Evolutionary conservation across 2,797 vertebrate genomes (phyloP).

Genomic region (Artibeus jamaicensis): DNA sequence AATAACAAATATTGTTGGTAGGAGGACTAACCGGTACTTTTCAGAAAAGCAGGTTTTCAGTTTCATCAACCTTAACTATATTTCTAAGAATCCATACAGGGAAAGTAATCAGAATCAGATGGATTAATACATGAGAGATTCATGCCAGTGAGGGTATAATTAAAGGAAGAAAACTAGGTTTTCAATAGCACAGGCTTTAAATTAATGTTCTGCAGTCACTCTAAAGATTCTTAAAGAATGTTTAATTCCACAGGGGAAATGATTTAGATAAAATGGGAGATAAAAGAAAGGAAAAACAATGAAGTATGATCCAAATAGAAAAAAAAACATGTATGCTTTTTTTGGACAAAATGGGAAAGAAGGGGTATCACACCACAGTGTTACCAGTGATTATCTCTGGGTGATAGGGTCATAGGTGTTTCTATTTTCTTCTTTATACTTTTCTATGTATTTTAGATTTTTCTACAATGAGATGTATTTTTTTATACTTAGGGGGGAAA

Average conservation of each 20-base stretch:
- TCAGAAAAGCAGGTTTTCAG: conserved; percentile 1
- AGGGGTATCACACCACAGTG: conserved; percentile 2
- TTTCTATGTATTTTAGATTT: conserved; percentile 55
- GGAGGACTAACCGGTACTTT: background rate
- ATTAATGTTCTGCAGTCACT: background rate
- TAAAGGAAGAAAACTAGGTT: background rate
- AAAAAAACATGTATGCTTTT: background rate
- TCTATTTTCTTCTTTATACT: conserved; percentile 53
- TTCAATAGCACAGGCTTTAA: background rate
- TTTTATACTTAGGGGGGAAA: conserved; percentile 53
- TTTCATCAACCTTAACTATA: background rate
- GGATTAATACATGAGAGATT: conserved; percentile 9
- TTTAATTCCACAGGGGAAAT: background rate
- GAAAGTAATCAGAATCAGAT: conserved; percentile 34
- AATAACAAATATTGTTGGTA: background rate
- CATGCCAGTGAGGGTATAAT: background rate
- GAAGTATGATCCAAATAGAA: background rate
- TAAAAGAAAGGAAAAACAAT: background rate
- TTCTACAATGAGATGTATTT: conserved; percentile 36
- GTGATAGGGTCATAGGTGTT: background rate
- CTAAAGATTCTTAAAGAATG: conserved; percentile 8
- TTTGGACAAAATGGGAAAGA: background rate
- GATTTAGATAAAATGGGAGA: background rate
- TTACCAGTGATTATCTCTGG: background rate
- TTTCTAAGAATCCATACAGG: background rate